Conservation (phyloP, 92 coral and sea anemone species). For the Virgularia gustaviana region DNA sequence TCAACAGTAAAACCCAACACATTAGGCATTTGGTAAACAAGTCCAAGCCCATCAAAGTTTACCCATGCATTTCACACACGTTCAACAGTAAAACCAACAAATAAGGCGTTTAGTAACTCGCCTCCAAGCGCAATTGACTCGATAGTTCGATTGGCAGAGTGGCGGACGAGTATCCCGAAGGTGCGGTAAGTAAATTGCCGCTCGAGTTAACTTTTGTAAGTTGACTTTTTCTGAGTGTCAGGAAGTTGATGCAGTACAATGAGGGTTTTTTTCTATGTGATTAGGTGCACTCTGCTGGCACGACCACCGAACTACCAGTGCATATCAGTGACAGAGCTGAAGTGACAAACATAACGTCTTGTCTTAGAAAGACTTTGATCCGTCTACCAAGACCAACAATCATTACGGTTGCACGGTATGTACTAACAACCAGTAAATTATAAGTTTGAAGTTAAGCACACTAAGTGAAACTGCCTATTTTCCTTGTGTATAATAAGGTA, state of each 20-base stretch:
- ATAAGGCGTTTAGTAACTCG: too few relatives aligned
- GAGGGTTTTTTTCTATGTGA: too few relatives aligned
- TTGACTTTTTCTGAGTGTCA: too few relatives aligned
- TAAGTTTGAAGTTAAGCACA: not conserved
- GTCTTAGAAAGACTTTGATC: constrained; percentile 36
- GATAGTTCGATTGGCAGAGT: too few relatives aligned
- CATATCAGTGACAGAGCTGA: constrained; percentile 70
- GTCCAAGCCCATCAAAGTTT: too few relatives aligned
- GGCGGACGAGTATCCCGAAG: not conserved
- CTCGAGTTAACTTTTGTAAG: too few relatives aligned
- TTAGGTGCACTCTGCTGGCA: constrained; percentile 85
- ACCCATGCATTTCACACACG: too few relatives aligned
- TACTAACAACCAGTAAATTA: not conserved
- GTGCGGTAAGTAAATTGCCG: not conserved
- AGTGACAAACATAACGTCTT: constrained; percentile 55
- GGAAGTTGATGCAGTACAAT: not conserved
- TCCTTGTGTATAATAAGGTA: not conserved
- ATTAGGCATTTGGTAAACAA: too few relatives aligned
- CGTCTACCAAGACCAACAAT: constrained; percentile 64
- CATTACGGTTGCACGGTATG: constrained; percentile 81
- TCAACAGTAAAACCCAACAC: too few relatives aligned
- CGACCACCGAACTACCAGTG: constrained; percentile 82
- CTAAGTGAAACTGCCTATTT: not conserved
- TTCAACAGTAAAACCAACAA: too few relatives aligned
- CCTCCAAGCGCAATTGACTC: too few relatives aligned